Evolutionary conservation across 2,888 invertebrate genomes (phyloP).

Genomic region (Hartigia nigra): DNA sequence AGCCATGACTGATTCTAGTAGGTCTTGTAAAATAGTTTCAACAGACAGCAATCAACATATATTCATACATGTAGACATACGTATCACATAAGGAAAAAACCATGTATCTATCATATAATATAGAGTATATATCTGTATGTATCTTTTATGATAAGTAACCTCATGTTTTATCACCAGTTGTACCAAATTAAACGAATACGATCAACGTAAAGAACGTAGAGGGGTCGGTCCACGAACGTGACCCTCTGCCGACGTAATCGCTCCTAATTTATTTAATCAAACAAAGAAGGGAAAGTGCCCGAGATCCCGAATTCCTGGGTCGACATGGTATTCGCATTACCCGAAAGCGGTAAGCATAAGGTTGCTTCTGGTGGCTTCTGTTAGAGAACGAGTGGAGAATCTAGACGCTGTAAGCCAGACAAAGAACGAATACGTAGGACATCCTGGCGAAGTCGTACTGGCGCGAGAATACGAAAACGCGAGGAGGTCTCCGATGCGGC

Average conservation of each 20-base stretch:
- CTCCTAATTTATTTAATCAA: constrained; percentile 61
- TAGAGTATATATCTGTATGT: neutral
- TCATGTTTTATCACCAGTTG: neutral
- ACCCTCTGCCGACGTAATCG: constrained; percentile 43
- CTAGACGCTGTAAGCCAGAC: neutral
- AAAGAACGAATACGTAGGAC: neutral
- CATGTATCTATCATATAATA: no score
- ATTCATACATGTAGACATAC: no score
- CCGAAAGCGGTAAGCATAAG: constrained; percentile 12
- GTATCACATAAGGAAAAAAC: no score
- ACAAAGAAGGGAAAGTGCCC: constrained; percentile 49
- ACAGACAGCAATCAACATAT: no score
- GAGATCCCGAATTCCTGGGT: constrained; percentile 51
- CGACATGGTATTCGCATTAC: constrained; percentile 62
- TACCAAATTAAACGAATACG: neutral
- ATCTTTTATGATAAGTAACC: neutral
- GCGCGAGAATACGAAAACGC: constrained; percentile 31
- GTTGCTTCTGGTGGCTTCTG: neutral
- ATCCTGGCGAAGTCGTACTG: neutral
- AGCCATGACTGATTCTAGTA: no score
- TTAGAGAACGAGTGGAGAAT: neutral
- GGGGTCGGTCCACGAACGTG: neutral
- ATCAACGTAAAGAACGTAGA: neutral
- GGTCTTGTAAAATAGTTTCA: no score
- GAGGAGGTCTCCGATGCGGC: constrained; percentile 43